Evolutionary conservation across 2,797 vertebrate species (phyloP).

Genomic region (Poecilia gillii): DNA sequence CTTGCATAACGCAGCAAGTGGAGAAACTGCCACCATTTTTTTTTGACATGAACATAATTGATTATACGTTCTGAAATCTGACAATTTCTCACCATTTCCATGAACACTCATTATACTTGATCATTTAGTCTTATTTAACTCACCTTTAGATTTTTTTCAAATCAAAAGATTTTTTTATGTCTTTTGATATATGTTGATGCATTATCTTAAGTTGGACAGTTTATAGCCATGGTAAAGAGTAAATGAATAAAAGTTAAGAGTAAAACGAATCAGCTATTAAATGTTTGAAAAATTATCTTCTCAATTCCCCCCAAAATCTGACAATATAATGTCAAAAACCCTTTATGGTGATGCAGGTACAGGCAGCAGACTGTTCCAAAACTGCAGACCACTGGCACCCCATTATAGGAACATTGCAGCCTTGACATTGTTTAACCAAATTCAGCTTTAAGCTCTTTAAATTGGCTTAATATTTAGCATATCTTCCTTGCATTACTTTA

Average conservation of each 20-base stretch:
- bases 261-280: background rate
- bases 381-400: background rate
- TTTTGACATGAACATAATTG: background rate
- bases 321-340: background rate
- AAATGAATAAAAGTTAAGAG: background rate
- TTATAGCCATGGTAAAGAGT: too few species aligned
- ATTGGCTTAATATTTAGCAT: background rate
- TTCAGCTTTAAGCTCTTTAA: background rate
- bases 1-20: background rate
- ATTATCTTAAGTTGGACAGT: too few species aligned
- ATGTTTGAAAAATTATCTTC: background rate
- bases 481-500: background rate
- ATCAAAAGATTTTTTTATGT: too few species aligned
- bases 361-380: background rate
- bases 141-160: too few species aligned
- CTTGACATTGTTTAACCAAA: too few species aligned
- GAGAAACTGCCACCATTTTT: background rate
- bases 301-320: background rate
- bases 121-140: too few species aligned
- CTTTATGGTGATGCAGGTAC: background rate
- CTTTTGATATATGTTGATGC: too few species aligned
- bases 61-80: background rate
- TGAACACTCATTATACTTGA: background rate
- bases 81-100: background rate
- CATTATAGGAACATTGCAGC: too few species aligned